phyloP scores from a whole-genome alignment of 2,888 invertebrate genomes.

The Xanthorhoe designata region DNA sequence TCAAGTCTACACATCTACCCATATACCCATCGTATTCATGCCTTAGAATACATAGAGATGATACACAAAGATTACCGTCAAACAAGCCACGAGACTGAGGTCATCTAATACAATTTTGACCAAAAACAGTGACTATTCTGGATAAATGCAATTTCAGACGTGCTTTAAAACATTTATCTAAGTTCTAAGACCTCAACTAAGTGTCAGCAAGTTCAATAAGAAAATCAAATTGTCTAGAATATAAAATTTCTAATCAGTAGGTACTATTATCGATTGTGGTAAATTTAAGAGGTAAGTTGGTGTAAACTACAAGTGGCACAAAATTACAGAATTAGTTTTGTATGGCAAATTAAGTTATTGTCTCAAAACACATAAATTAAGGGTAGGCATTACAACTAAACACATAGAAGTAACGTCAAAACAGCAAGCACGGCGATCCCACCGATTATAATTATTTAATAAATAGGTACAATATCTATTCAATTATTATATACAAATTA shows the following conservation, averaged over 20 bases:
- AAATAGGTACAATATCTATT: slow-evolving; percentile 62
- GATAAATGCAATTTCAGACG: slow-evolving; percentile 71
- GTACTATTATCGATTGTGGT: slow-evolving; percentile 57
- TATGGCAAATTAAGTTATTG: slow-evolving; percentile 63
- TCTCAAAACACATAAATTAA: slow-evolving; percentile 65
- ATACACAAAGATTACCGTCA: slow-evolving; percentile 68
- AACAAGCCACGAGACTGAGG: slow-evolving; percentile 55
- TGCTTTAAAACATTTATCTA: slow-evolving; percentile 67
- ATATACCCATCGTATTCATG: slow-evolving; percentile 65
- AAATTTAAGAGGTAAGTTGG: slow-evolving; percentile 30
- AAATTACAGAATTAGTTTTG: slow-evolving; percentile 4
- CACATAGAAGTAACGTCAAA: slow-evolving; percentile 43
- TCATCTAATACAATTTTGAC: slow-evolving; percentile 47
- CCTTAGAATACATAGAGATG: slow-evolving; percentile 62
- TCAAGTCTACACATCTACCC: slow-evolving; percentile 84
- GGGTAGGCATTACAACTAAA: slow-evolving; percentile 46
- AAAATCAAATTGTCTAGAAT: slow-evolving; percentile 33
- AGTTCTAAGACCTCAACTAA: slow-evolving; percentile 54
- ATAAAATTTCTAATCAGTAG: slow-evolving; percentile 74
- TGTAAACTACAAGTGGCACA: slow-evolving; percentile 10
- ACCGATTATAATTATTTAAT: slow-evolving; percentile 60
- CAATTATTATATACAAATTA: slow-evolving; percentile 74
- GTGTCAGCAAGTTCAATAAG: background rate
- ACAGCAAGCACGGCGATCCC: slow-evolving; percentile 40
- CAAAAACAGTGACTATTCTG: slow-evolving; percentile 62